Evolutionary conservation across 2,888 invertebrate species (phyloP), one percentile per base, ranked within the genome.

Genomic region (Cryptocephalus moraei): DNA sequence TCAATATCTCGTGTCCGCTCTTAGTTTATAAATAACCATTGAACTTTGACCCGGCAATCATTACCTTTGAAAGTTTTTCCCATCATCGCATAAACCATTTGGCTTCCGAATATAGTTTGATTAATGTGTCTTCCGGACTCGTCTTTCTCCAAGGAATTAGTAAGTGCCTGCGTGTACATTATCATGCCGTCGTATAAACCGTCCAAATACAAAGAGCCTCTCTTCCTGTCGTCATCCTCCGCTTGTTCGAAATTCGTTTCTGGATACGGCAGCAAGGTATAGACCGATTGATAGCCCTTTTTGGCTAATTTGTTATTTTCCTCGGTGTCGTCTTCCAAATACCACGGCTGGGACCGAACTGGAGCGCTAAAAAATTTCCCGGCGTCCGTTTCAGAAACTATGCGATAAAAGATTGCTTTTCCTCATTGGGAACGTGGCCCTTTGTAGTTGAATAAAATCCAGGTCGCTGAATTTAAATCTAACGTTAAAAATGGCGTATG

Each of bases 101-200:
- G 82, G n/a, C 83, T 82, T 1, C 96, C 96, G 65, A 91, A 86
- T 32, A 87, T 68, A 40, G 67, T 66, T 8, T 68, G 66, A 0
- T 76, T 67, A 49, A 71, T 60, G 12, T 45, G 33, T 14, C 55
- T 48, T 10, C 61, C 61, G 1, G 62, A 60, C 1, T 59, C 58
- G 6, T 67, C 61, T 34, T 58, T 33, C 65, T 75, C 66, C 39
- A 95, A 73, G 22, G 91, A 91, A 56, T 92, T 88, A 65, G 93
- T 94, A 8, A 97, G 74, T 0, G 94, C 94, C 47, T 89, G 77
- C 0, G 93, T 90, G 69, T 95, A 97, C 34, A 99, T 79, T 0
- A 96, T 76, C 9, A 97, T 91, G 0, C 95, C 95, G 63, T 99
- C 96, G 71, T 95, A 94, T 71, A 97, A 92, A 1, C 95, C 93